Conservation (phyloP, 2,113 vertebrate genomes). For the Illadopsis cleaveri region DNA sequence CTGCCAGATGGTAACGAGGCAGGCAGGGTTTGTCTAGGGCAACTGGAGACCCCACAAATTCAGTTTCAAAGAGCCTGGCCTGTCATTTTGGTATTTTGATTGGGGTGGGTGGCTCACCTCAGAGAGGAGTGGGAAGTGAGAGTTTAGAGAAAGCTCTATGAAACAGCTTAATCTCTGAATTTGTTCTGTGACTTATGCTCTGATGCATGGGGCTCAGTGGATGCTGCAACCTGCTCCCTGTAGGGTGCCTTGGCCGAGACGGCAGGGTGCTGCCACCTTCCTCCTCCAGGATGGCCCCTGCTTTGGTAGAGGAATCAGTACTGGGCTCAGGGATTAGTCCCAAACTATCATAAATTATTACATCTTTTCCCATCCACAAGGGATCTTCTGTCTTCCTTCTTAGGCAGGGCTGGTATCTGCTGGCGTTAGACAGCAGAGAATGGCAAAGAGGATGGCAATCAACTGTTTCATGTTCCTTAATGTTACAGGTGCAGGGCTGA, state of each 20-base stretch:
- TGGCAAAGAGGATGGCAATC: not conserved
- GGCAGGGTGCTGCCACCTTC: not conserved
- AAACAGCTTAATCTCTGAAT: not conserved
- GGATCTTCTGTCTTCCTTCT: not conserved
- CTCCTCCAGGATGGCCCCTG: not conserved
- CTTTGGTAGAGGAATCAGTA: not conserved
- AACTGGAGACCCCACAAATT: not conserved
- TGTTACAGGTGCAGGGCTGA: not conserved
- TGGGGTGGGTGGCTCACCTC: not conserved
- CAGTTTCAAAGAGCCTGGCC: not conserved
- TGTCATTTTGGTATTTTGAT: not conserved
- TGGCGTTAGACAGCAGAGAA: not conserved
- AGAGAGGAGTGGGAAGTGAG: not conserved
- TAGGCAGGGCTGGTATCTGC: not conserved
- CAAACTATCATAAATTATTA: not conserved
- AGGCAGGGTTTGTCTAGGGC: not conserved
- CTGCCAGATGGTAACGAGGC: accelerated
- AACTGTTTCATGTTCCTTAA: not conserved
- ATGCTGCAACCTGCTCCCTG: not conserved
- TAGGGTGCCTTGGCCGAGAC: not conserved
- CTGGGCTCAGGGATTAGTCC: not conserved
- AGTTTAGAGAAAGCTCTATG: not conserved
- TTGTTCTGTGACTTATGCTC: not conserved
- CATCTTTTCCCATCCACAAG: not conserved
- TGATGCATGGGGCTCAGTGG: accelerated